These are phyloP conservation scores for Xenopus petersii DNA, from an alignment of 2,797 vertebrate genomes.

Conservation along the genomic window DNA sequence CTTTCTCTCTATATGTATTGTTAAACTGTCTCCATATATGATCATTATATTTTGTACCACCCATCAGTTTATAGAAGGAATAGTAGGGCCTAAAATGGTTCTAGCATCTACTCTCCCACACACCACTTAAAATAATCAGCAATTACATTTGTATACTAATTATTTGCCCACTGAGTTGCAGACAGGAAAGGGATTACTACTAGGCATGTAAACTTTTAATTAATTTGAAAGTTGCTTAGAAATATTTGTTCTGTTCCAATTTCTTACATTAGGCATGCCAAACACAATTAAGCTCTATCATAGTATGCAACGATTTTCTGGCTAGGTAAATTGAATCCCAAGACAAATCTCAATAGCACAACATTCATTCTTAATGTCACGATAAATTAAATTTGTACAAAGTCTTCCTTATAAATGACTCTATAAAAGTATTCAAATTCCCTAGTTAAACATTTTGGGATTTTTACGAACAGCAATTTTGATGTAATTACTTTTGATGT, in stretches of 20 bases:
- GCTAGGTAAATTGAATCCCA: conserved; percentile 10
- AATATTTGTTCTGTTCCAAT: not conserved
- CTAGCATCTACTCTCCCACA: no score
- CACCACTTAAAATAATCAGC: no score
- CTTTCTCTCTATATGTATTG: no score
- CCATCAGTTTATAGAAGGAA: no score
- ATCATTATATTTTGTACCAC: no score
- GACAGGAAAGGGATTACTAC: not conserved
- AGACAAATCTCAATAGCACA: conserved; percentile 9
- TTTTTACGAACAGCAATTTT: conserved; percentile 7
- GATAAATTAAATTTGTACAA: conserved; percentile 30
- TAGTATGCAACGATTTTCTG: conserved; percentile 6
- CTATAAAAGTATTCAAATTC: conserved; percentile 1
- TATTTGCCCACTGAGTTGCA: no score
- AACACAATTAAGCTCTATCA: conserved; percentile 12
- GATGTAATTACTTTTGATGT: conserved; percentile 24
- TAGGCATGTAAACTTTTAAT: conserved; percentile 4
- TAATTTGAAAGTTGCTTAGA: not conserved
- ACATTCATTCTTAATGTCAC: conserved; percentile 17
- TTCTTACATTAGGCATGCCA: conserved; percentile 1
- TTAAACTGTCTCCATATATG: no score
- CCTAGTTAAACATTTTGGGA: conserved; percentile 15
- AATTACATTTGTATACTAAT: no score
- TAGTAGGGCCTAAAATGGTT: no score
- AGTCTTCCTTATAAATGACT: conserved; percentile 9